Evolutionary conservation across 2,113 vertebrate genomes (phyloP).

Genomic region (Leucopsar rothschildi): DNA sequence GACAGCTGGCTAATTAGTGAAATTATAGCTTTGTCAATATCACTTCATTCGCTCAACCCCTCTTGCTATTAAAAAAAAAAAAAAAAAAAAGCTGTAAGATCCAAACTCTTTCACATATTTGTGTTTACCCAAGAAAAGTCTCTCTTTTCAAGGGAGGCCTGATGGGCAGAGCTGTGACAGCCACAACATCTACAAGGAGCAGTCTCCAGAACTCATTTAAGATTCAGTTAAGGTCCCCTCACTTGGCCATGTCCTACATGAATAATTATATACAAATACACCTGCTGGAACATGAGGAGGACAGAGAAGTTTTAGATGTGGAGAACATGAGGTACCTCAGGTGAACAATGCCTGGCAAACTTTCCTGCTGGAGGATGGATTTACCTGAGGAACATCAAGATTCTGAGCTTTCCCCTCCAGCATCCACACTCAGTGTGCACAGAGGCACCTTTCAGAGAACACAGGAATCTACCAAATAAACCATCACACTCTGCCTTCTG

Average conservation of each 20-base stretch:
- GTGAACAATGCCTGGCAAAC: accelerated
- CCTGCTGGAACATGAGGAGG: accelerated
- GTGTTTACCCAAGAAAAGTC: not conserved
- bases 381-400: not conserved
- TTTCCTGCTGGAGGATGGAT: not conserved
- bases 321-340: not conserved
- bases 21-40: conserved; percentile 42
- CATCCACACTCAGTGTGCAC: not conserved
- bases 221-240: not conserved
- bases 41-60: not conserved
- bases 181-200: accelerated
- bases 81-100: not conserved
- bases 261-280: not conserved
- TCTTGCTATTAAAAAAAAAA: not conserved
- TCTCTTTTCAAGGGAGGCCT: not conserved
- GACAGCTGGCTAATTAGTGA: conserved; percentile 46
- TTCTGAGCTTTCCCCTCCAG: not conserved
- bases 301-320: not conserved
- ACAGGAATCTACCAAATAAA: not conserved
- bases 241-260: not conserved
- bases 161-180: not conserved
- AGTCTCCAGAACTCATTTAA: not conserved
- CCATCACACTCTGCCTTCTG: not conserved
- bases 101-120: not conserved
- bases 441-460: not conserved